phyloP scores from a whole-genome alignment of 2,113 vertebrate genomes.

The Antechinus stuartii region DNA sequence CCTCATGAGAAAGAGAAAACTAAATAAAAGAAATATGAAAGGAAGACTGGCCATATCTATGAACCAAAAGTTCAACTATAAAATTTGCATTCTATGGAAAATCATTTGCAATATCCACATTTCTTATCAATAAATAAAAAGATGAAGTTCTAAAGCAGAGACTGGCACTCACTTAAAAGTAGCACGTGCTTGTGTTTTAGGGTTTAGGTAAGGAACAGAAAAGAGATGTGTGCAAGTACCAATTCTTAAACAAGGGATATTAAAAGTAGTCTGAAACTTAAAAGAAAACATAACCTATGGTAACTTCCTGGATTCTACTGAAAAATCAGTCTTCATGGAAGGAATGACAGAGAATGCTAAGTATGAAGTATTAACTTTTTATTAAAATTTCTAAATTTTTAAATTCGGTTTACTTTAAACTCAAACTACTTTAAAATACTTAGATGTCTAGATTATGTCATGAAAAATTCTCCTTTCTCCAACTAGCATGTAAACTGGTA shows the following conservation, averaged over 20 bases:
- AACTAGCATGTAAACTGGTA: not conserved
- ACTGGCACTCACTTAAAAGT: slow-evolving; percentile 13
- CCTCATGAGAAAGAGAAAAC: slow-evolving; percentile 19
- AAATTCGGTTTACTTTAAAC: slow-evolving; percentile 24
- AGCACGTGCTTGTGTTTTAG: not conserved
- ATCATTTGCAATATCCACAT: not conserved
- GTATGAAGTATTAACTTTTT: not conserved
- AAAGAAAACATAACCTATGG: not conserved
- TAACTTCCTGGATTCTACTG: not conserved
- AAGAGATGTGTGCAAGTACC: not conserved
- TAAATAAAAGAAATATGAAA: not conserved
- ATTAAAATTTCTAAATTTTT: slow-evolving; percentile 41
- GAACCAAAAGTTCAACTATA: not conserved
- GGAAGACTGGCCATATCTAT: not conserved
- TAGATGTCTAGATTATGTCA: not conserved
- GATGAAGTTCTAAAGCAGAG: not conserved
- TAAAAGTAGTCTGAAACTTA: slow-evolving; percentile 24
- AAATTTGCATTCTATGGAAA: not conserved
- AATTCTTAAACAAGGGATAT: slow-evolving; percentile 20
- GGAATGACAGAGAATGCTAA: not conserved
- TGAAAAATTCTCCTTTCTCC: not conserved
- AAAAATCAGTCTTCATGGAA: slow-evolving; percentile 1
- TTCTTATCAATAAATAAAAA: not conserved
- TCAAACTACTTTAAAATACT: not conserved
- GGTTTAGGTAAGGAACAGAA: too few relatives aligned